A percentile compares a stretch with the other conserved stretches of the same genome.
phyloP scores from a whole-genome alignment of 2,113 vertebrate species.

The Athene cunicularia region DNA sequence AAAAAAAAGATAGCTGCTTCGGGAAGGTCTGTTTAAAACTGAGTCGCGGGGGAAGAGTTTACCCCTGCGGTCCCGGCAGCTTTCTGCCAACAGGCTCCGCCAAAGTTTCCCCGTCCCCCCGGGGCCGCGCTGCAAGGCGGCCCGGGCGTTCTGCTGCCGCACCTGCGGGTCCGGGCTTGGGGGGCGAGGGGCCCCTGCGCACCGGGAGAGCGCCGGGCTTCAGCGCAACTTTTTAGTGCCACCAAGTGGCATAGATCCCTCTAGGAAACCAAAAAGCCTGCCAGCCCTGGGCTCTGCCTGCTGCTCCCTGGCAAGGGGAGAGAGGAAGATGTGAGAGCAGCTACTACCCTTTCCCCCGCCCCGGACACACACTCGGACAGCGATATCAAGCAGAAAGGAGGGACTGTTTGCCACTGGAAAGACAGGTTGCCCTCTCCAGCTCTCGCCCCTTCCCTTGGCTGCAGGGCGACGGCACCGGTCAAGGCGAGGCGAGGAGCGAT shows the following conservation, averaged over 20 bases:
- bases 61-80: not conserved
- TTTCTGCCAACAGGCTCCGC: not conserved
- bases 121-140: fast-evolving
- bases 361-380: not conserved
- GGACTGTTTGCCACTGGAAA: not conserved
- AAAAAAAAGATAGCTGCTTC: not conserved
- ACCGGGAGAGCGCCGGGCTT: not conserved
- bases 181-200: not conserved
- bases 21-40: not conserved
- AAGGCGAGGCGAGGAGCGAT: not conserved
- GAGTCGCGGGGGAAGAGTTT: not conserved
- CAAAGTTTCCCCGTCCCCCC: not conserved
- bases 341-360: not conserved
- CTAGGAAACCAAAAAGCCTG: conserved; percentile 55
- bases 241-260: conserved; percentile 78
- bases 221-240: conserved; percentile 79
- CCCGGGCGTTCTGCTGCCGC: not conserved
- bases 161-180: not conserved
- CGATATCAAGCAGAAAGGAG: not conserved
- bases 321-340: not conserved
- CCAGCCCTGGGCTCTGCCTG: conserved; percentile 20
- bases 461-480: not conserved
- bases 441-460: not conserved
- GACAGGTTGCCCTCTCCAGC: not conserved
- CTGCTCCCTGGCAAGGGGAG: not conserved